Evolutionary conservation across 2,888 invertebrate species (phyloP).

Genomic region (Blomia tropicalis): DNA sequence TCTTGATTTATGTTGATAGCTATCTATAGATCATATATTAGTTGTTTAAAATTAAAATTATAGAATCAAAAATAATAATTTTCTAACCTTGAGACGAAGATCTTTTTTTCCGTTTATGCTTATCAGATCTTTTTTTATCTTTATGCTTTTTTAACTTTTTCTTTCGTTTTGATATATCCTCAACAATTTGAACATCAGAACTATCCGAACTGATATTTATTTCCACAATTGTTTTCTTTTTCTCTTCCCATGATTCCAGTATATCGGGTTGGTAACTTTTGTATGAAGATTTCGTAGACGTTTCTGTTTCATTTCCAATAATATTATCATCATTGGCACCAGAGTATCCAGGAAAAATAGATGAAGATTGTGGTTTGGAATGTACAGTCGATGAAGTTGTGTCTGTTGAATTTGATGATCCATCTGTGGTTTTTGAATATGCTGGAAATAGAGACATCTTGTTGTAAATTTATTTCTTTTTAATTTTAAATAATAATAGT

Average conservation of each 20-base stretch:
- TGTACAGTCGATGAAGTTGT: not conserved
- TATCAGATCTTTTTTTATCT: not conserved
- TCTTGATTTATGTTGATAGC: not conserved
- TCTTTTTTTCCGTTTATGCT: not conserved
- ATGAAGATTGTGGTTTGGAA: not conserved
- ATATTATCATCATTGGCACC: not conserved
- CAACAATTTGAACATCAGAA: not conserved
- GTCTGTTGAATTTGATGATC: not conserved
- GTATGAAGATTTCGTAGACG: not conserved
- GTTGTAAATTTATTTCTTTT: no score
- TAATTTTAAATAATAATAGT: no score
- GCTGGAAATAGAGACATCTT: constrained; percentile 21
- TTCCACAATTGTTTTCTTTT: not conserved
- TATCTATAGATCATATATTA: not conserved
- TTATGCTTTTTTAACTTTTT: not conserved
- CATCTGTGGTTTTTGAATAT: constrained; percentile 4
- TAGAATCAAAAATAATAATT: constrained; percentile 1
- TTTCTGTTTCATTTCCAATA: not conserved
- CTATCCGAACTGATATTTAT: not conserved
- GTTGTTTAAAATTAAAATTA: no score
- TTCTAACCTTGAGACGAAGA: not conserved
- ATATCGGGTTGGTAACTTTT: constrained; percentile 9
- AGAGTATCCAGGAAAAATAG: not conserved
- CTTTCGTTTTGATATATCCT: not conserved
- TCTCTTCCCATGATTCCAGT: not conserved